Base-by-base conservation (phyloP, 1,140 invertebrate species). In the Aphidius ervi region DNA sequence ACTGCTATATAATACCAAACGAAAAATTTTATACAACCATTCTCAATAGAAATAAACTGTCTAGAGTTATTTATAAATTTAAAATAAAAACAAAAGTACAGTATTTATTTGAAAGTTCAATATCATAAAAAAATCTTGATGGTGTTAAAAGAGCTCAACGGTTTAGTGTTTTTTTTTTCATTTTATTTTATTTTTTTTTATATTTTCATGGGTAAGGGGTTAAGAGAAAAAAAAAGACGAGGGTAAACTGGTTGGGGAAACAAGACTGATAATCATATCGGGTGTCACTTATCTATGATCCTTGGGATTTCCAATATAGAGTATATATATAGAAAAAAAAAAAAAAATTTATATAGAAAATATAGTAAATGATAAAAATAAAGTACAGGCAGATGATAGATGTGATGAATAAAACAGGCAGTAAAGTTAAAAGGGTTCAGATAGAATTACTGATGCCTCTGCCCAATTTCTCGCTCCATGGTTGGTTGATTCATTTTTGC, bases 401-500 rank as follows among this genome's bases (percentile, higher is more conserved):
- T 20, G 16, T 9, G 20, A 40, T 3, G 47, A 40, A 16, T 8
- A n/a, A 40, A 42, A 54, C 40, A 54, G n/a, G 31, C 40, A n/a
- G 52, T 41, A 54, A 54, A 54, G 23, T 31, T 31, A 31, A 31
- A 31, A 31, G 23, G 23, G 23, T 31, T 31, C 41, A 10, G 52
- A 9, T n/a, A 40, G 52, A 40, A 54, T 54, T 40, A 54, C 7
- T 43, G 42, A 43, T 37, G 40, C 40, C 40, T 54, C 40, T 8
- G 43, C 63, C 67, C 67, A 68, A 71, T 70, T 72, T 65, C 65
- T 63, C 53, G 59, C 65, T 59, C 59, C 56, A 52, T 61, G 43
- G 54, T 31, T 55, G 66, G 62, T 68, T 69, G 65, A 67, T 59
- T 69, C 65, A 72, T 74, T 74, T 72, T 74, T 68, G 72, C 72